Base-by-base conservation (phyloP, 2,888 invertebrate genomes). In the Cepaea hortensis region DNA sequence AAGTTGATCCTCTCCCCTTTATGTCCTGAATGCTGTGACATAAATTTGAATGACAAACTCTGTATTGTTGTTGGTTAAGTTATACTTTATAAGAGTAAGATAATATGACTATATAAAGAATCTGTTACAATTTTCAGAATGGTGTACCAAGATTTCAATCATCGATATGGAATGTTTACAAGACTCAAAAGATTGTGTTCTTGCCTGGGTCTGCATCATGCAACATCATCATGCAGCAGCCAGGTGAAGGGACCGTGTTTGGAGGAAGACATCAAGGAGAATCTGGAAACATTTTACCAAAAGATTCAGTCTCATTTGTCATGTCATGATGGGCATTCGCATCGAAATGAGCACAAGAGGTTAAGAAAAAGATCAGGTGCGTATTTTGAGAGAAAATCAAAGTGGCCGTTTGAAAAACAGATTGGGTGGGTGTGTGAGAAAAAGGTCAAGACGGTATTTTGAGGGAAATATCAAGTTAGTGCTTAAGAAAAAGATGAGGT, bases 131-230 rank as follows among this genome's bases (percentile, higher is more conserved):
- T 55, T 87, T 85, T 20, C 89, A 93, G 93, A 85, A 89, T 92
- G 84, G 76, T 88, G 0, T 93, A 93, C 88, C 84, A 84, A 18
- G 89, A 90, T 50, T 93, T 93, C 88, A 90, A 91, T 48, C 90
- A 92, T 79, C 90, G 91, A 46, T 93, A 91, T 87, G 89, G 91
- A 75, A 72, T 92, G 72, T 87, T 90, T 11, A 61, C 46, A 46
- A 80, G 73, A 13, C 81, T 88, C 6, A 92, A 91, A 87, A 87
- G 55, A 13, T 62, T 62, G 84, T n/a, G 84, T 88, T 50, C 91
- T 92, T 86, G 89, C 90, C n/a, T 88, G 90, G 62, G 5, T 72
- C 23, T 76, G 35, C 11, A 61, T 72, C 2, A 18, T 62, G 18
- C 65, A 65, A 18, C n/a, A 76, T 0, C n/a, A 48, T 20, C 13